Percentiles rank a stretch among this genome's conserved stretches.
Conservation (phyloP, 2,888 invertebrate genomes). For the Podabrus alpinus region DNA sequence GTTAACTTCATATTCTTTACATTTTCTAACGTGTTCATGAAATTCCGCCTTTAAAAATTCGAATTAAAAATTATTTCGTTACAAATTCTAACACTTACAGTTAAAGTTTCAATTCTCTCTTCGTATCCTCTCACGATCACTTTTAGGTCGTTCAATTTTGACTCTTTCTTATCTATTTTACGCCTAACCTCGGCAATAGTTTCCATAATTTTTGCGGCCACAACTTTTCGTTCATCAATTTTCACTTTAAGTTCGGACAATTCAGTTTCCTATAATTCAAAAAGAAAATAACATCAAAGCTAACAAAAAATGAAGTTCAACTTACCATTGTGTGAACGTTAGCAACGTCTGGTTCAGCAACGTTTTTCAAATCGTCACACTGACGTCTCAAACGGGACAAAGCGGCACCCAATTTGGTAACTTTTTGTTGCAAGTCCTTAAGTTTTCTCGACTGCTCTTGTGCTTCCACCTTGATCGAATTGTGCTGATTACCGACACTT, state of each 20-base stretch:
- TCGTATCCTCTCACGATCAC: conserved; percentile 42
- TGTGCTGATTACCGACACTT: conserved; percentile 41
- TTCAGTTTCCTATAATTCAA: conserved; percentile 46
- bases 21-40: conserved; percentile 55
- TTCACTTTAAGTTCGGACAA: conserved; percentile 50
- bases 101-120: conserved; percentile 42
- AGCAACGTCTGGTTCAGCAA: conserved; percentile 50
- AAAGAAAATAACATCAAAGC: conserved; percentile 6
- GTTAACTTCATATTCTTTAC: conserved; percentile 48
- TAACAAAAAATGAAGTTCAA: neutral
- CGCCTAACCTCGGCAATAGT: conserved; percentile 43
- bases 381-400: conserved; percentile 39
- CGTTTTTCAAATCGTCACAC: conserved; percentile 45
- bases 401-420: conserved; percentile 40
- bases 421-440: conserved; percentile 44
- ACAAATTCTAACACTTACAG: conserved; percentile 33
- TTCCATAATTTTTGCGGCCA: conserved; percentile 45
- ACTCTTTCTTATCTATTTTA: conserved; percentile 51
- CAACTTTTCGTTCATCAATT: conserved; percentile 51
- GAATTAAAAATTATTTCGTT: neutral
- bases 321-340: conserved; percentile 46
- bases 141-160: conserved; percentile 49
- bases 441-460: conserved; percentile 38
- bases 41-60: conserved; percentile 55
- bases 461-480: conserved; percentile 41